Conservation (phyloP, 2,888 invertebrate genomes). For the Zaprionus lineosus region DNA sequence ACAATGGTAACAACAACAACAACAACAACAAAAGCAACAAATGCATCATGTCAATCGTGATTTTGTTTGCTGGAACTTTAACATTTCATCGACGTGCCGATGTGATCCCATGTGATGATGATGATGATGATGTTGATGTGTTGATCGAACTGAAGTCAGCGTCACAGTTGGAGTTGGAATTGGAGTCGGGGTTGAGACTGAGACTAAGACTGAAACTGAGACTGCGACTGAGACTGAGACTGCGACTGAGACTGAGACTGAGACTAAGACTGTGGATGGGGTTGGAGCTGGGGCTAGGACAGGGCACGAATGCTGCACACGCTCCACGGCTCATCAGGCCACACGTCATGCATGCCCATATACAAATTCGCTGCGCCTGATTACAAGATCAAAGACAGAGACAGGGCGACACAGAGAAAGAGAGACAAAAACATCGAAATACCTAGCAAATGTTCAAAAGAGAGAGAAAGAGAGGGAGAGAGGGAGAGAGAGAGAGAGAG, state of each 20-base stretch:
- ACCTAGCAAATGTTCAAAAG: conserved; percentile 2
- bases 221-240: too few relatives aligned
- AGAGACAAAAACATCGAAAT: background rate
- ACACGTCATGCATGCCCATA: conserved; percentile 80
- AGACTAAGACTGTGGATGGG: too few relatives aligned
- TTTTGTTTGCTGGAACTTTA: conserved; percentile 79
- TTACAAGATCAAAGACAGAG: conserved; percentile 63
- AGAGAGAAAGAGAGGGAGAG: background rate
- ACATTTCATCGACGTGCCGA: conserved; percentile 76
- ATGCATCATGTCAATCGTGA: conserved; percentile 77
- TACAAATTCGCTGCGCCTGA: conserved; percentile 78
- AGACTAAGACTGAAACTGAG: conserved; percentile 55
- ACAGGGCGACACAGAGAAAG: background rate
- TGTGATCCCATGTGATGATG: conserved; percentile 59
- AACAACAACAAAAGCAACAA: conserved; percentile 43
- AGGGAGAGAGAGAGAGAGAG: background rate
- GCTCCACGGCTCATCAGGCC: conserved; percentile 71
- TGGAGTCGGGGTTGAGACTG: conserved; percentile 24
- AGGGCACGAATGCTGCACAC: conserved; percentile 58
- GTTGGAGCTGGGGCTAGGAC: conserved; percentile 32
- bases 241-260: too few relatives aligned
- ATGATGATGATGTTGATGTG: conserved; percentile 48
- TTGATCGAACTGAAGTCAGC: conserved; percentile 43
- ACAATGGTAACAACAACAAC: conserved; percentile 9
- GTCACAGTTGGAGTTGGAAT: conserved; percentile 15